These are phyloP conservation scores for Axis porcinus DNA, from an alignment of 2,113 vertebrate species.

Conservation along the genomic window DNA sequence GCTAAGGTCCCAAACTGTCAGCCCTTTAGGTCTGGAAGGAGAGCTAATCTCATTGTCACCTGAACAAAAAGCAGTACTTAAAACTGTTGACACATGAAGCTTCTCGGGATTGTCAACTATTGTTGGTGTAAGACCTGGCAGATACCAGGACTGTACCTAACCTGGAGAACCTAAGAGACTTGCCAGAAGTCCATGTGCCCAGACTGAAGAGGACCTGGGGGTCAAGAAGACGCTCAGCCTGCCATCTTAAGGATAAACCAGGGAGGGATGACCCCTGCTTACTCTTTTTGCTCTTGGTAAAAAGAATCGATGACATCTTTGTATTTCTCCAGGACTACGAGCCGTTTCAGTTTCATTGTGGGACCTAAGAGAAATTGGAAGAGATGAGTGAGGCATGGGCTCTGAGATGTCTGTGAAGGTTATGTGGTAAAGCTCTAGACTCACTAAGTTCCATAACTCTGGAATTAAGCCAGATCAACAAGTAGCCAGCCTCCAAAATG, in stretches of 20 bases:
- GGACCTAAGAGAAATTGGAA: conserved; percentile 80
- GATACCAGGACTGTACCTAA: not conserved
- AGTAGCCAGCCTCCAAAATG: not conserved
- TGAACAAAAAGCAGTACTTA: not conserved
- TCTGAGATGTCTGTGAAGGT: not conserved
- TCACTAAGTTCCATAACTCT: not conserved
- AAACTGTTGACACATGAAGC: not conserved
- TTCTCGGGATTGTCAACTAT: not conserved
- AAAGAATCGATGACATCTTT: conserved; percentile 82
- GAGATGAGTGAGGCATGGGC: not conserved
- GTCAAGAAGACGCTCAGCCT: not conserved
- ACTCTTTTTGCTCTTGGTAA: conserved; percentile 76
- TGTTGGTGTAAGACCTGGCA: not conserved
- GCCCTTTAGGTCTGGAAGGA: not conserved
- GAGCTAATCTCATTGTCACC: not conserved
- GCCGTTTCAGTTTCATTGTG: conserved; percentile 89
- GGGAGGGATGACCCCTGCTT: not conserved
- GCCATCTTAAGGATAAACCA: not conserved
- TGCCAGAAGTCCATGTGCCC: not conserved
- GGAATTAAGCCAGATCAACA: not conserved
- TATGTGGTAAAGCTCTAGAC: not conserved
- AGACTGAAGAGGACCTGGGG: not conserved
- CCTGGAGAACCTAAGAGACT: not conserved
- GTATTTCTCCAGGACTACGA: conserved; percentile 84
- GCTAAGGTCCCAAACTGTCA: not conserved